Conservation (phyloP, 2,888 invertebrate genomes). For the Tethea ocularis region DNA sequence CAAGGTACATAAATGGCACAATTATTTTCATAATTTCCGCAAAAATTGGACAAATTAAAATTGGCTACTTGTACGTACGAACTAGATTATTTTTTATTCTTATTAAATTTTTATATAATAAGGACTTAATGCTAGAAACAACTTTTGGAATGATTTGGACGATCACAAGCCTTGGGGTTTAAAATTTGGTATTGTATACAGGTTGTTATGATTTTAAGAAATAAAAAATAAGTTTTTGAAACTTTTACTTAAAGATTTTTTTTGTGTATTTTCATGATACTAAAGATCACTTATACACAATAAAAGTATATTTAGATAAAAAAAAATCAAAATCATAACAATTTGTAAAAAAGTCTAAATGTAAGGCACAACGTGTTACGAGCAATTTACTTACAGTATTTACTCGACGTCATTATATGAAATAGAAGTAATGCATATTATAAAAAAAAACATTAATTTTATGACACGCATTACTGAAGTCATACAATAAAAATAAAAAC, state of each 20-base stretch:
- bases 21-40: not conserved
- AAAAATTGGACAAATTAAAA: constrained; percentile 12
- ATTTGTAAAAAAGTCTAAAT: constrained; percentile 28
- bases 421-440: not conserved
- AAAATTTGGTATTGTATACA: constrained; percentile 33
- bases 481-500: constrained; percentile 21
- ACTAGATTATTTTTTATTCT: not conserved
- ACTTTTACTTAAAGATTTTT: too few species aligned
- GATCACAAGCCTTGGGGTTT: constrained; percentile 72
- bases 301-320: not conserved
- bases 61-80: constrained; percentile 9
- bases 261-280: too few species aligned
- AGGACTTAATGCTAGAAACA: constrained; percentile 48
- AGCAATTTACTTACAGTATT: constrained; percentile 39
- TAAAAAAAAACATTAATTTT: not conserved
- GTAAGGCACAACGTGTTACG: constrained; percentile 30
- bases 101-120: not conserved
- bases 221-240: too few species aligned
- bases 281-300: too few species aligned
- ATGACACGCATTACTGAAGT: constrained; percentile 10
- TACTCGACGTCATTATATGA: constrained; percentile 14
- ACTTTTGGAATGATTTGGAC: constrained; percentile 72
- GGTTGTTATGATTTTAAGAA: constrained; percentile 11
- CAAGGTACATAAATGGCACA: not conserved
- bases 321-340: constrained; percentile 13